Conservation (phyloP, 1,140 invertebrate species). For the Eumaeus atala region DNA sequence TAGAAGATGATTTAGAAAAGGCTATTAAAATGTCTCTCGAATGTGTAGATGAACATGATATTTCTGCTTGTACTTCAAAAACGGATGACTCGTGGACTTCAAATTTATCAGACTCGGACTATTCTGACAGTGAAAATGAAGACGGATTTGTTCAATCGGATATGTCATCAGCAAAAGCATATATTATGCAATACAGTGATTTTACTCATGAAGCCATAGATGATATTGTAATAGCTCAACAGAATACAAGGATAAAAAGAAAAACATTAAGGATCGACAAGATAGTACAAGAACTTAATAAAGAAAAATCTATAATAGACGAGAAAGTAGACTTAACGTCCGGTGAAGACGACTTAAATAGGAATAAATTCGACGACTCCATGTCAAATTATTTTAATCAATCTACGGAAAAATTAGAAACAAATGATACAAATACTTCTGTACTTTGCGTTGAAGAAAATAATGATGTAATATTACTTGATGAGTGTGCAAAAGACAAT, state of each 20-base stretch:
- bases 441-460: slow-evolving; percentile 42
- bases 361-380: not conserved
- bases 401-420: slow-evolving; percentile 1
- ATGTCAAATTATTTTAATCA: not conserved
- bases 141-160: slow-evolving; percentile 45
- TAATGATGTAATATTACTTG: slow-evolving; percentile 35
- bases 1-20: slow-evolving; percentile 39
- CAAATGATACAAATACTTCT: slow-evolving; percentile 29
- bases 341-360: slow-evolving; percentile 39
- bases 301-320: slow-evolving; percentile 50
- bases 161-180: slow-evolving; percentile 71
- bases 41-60: slow-evolving; percentile 36
- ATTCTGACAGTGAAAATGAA: slow-evolving; percentile 43
- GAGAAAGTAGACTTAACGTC: slow-evolving; percentile 47
- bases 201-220: slow-evolving; percentile 82
- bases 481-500: slow-evolving; percentile 38
- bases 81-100: slow-evolving; percentile 66
- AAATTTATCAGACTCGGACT: slow-evolving; percentile 47
- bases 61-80: slow-evolving; percentile 46
- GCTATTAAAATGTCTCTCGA: slow-evolving; percentile 40
- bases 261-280: slow-evolving; percentile 46
- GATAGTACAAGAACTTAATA: slow-evolving; percentile 53
- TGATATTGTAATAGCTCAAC: slow-evolving; percentile 66
- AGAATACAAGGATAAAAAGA: slow-evolving; percentile 39
- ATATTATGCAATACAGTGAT: slow-evolving; percentile 84